Evolutionary conservation across 2,888 invertebrate genomes (phyloP), one percentile per base, ranked within the genome.

Genomic region (Athalia rosae): DNA sequence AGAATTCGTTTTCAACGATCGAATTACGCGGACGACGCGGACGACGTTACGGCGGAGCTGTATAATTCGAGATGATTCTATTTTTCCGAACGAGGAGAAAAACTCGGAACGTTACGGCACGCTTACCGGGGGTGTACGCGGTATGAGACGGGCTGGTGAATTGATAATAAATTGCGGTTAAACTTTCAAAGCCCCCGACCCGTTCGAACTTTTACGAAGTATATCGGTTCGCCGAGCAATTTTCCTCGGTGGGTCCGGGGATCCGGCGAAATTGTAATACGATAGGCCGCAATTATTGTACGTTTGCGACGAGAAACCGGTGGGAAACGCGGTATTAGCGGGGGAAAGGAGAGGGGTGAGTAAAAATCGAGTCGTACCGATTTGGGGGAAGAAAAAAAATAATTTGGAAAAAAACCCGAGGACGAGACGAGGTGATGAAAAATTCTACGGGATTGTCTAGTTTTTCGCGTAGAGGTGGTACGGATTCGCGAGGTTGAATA

Each of bases 111-210:
- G 66, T 66, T 48, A 11, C n/a, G 71, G 41, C 48, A 67, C 11
- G 50, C 53, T 53, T n/a, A 53, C 53, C 53, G 9, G 7, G 45
- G 11, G 53, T 53, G 41, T 15, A 67, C 50, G 56, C n/a, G 28
- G 2, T 28, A 28, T 28, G 28, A 58, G 71, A 45, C 58, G 56
- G 56, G 71, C n/a, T 71, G 58, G 45, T 71, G 71, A 71, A 71
- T 71, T 13, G 71, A 71, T 71, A 71, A 71, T 71, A 71, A 71
- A 71, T 71, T 71, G 71, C 58, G 56, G 71, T 71, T 58, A 71
- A 71, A 71, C 71, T 71, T 71, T 56, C 58, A 71, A 41, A 28
- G 28, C 28, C 28, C 28, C 28, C 28, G 28, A 0, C 28, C 28
- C 28, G 0, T 28, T 28, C 67, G 71, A 41, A 43, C 58, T n/a